Percentiles rank a stretch among this genome's conserved stretches.
These are phyloP conservation scores for Mustela lutreola DNA, from an alignment of 2,113 vertebrate species.

Conservation along the genomic window DNA sequence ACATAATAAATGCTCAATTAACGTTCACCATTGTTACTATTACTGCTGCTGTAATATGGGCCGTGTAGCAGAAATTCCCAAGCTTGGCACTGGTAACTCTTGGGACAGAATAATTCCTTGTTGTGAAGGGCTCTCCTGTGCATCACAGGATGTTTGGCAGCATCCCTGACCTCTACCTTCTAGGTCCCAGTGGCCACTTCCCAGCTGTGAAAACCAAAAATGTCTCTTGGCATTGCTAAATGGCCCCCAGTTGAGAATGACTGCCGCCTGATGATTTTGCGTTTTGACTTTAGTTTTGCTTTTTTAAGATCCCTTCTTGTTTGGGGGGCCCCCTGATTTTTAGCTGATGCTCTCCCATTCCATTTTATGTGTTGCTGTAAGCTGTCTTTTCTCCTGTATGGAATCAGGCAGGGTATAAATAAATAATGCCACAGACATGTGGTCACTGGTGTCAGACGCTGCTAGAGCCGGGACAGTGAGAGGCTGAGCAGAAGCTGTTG, in stretches of 20 bases:
- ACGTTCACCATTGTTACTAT: background rate
- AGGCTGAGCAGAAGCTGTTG: slow-evolving; percentile 66
- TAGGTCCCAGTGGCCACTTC: background rate
- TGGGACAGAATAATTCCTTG: background rate
- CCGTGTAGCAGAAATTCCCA: background rate
- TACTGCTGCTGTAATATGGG: background rate
- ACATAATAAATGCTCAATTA: background rate
- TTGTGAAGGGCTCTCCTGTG: too few species aligned
- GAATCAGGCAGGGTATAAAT: slow-evolving; percentile 32
- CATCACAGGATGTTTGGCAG: background rate
- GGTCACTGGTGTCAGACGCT: slow-evolving; percentile 64
- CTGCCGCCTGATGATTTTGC: background rate
- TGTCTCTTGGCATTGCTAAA: background rate
- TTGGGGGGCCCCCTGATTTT: background rate
- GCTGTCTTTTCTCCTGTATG: slow-evolving; percentile 4
- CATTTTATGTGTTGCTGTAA: slow-evolving; percentile 4
- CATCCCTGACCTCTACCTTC: background rate
- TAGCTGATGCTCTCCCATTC: background rate
- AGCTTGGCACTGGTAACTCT: background rate
- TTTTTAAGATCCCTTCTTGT: slow-evolving; percentile 1
- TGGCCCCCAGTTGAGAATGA: background rate
- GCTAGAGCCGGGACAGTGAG: background rate
- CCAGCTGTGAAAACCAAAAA: background rate
- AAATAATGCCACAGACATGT: slow-evolving; percentile 48
- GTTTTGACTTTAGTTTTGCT: background rate